phyloP scores from a whole-genome alignment of 1,140 invertebrate genomes.

The Drosophila sechellia region DNA sequence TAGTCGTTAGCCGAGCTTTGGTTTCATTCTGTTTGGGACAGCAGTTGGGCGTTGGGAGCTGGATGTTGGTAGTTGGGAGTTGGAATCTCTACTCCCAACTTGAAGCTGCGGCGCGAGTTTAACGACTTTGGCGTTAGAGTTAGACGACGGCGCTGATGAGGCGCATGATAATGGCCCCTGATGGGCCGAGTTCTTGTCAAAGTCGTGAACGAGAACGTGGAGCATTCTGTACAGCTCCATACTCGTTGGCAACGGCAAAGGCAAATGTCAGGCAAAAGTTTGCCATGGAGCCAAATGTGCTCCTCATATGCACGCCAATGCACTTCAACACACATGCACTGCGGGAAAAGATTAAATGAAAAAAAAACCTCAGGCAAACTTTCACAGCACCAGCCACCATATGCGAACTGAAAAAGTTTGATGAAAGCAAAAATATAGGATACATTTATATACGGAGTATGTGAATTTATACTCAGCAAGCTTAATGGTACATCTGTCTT shows the following conservation, averaged over 20 bases:
- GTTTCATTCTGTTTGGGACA: conserved; percentile 33
- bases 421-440: not conserved
- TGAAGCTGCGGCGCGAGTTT: conserved; percentile 62
- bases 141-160: conserved; percentile 72
- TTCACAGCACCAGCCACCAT: not conserved
- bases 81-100: not conserved
- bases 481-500: too few species aligned
- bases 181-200: conserved; percentile 78
- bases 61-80: not conserved
- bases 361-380: not conserved
- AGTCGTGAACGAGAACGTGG: conserved; percentile 59
- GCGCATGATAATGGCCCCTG: conserved; percentile 77
- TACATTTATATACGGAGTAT: too few species aligned
- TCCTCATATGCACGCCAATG: conserved; percentile 42
- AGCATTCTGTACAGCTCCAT: conserved; percentile 8
- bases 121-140: conserved; percentile 78
- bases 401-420: not conserved
- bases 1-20: conserved; percentile 74
- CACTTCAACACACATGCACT: conserved; percentile 39
- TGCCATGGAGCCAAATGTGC: conserved; percentile 45
- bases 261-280: conserved; percentile 53
- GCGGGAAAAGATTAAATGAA: not conserved
- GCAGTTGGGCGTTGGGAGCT: conserved; percentile 1
- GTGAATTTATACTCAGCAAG: too few species aligned
- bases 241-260: conserved; percentile 55